phyloP scores from a whole-genome alignment of 2,888 invertebrate genomes.

The Aphodius granarius region DNA sequence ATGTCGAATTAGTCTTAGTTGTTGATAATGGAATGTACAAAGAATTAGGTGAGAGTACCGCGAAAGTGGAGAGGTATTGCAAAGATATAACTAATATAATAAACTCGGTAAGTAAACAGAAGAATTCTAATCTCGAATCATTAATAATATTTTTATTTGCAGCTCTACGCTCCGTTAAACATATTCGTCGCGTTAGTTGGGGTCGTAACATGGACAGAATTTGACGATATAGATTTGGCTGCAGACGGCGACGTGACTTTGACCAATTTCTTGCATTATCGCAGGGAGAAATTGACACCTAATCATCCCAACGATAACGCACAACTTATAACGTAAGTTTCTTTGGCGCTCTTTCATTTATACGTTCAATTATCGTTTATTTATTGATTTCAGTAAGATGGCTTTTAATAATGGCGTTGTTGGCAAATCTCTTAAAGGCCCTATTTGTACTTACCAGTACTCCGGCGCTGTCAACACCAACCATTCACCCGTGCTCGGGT shows the following conservation, averaged over 20 bases:
- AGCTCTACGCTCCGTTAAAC: slow-evolving; percentile 94
- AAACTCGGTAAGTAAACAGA: slow-evolving; percentile 89
- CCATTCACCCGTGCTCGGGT: slow-evolving; percentile 81
- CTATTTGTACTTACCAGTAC: slow-evolving; percentile 95
- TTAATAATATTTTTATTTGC: slow-evolving; percentile 34
- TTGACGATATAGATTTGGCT: slow-evolving; percentile 81
- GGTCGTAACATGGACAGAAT: slow-evolving; percentile 92
- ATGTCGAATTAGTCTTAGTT: slow-evolving; percentile 87
- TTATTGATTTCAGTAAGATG: slow-evolving; percentile 70
- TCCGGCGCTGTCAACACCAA: slow-evolving; percentile 97
- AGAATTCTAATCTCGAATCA: too few species aligned
- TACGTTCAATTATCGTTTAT: background rate
- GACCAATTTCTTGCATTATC: slow-evolving; percentile 87
- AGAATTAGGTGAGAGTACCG: slow-evolving; percentile 73
- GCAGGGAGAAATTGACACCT: slow-evolving; percentile 74
- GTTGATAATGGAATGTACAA: slow-evolving; percentile 85
- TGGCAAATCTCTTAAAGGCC: slow-evolving; percentile 94
- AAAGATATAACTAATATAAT: slow-evolving; percentile 95
- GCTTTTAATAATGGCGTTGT: slow-evolving; percentile 93
- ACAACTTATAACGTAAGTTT: slow-evolving; percentile 85
- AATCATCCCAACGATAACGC: slow-evolving; percentile 96
- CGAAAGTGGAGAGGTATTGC: slow-evolving; percentile 77
- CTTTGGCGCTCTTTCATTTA: background rate
- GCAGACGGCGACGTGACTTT: slow-evolving; percentile 87
- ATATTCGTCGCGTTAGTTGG: slow-evolving; percentile 97